A percentile compares a stretch with the other conserved stretches of the same genome.
Conservation (phyloP, 2,888 invertebrate genomes). For the Leptinotarsa tumamoca region DNA sequence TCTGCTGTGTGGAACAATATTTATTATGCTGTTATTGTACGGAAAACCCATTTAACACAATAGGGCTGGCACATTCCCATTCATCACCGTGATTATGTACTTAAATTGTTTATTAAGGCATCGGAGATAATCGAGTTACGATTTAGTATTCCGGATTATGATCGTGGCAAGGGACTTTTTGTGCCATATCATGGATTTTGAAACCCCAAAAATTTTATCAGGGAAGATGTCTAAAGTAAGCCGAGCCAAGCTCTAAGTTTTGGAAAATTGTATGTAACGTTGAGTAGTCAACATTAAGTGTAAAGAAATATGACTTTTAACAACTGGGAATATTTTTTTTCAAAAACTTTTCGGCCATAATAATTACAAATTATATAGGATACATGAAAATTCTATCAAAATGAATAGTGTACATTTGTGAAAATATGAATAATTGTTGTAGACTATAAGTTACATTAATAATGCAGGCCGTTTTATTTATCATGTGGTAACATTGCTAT, state of each 20-base stretch:
- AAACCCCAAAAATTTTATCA: not conserved
- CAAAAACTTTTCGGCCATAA: too few relatives aligned
- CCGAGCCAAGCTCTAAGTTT: not conserved
- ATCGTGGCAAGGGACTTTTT: conserved; percentile 8
- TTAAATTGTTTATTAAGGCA: conserved; percentile 38
- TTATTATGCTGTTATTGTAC: conserved; percentile 49
- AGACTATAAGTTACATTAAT: too few relatives aligned
- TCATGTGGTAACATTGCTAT: too few relatives aligned
- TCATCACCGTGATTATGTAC: conserved; percentile 45
- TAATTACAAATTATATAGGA: too few relatives aligned
- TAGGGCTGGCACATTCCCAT: conserved; percentile 42
- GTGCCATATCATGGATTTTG: conserved; percentile 30
- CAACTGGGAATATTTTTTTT: too few relatives aligned
- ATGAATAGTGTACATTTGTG: too few relatives aligned
- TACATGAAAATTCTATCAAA: too few relatives aligned
- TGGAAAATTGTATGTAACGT: not conserved
- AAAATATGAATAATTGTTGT: too few relatives aligned
- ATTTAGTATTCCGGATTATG: conserved; percentile 25
- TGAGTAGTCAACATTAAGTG: not conserved
- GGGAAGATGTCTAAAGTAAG: not conserved
- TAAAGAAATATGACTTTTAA: too few relatives aligned
- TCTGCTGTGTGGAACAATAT: conserved; percentile 45
- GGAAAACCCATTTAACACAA: conserved; percentile 46
- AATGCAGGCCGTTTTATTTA: too few relatives aligned
- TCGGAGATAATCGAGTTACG: conserved; percentile 29